phyloP scores from a whole-genome alignment of 1,140 invertebrate genomes.

The Zaprionus africanus region DNA sequence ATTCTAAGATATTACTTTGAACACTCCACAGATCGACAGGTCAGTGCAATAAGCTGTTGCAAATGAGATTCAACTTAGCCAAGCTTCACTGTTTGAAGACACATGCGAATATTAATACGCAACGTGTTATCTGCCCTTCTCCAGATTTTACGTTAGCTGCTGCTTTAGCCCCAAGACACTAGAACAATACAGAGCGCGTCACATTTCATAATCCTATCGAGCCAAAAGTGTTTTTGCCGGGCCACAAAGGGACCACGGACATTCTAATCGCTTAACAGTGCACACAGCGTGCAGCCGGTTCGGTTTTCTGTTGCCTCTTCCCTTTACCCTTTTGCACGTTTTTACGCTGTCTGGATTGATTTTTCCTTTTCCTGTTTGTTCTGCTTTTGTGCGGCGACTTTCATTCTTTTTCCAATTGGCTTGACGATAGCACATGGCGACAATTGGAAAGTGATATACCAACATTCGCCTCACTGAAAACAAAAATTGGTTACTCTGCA shows the following conservation, averaged over 20 bases:
- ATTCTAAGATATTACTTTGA: neutral
- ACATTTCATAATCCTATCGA: slow-evolving; percentile 53
- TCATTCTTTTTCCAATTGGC: slow-evolving; percentile 61
- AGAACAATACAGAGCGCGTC: slow-evolving; percentile 16
- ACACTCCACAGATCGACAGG: neutral
- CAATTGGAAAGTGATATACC: slow-evolving; percentile 65
- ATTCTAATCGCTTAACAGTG: slow-evolving; percentile 54
- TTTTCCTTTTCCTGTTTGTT: slow-evolving; percentile 51
- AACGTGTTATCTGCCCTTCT: slow-evolving; percentile 4
- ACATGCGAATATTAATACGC: neutral
- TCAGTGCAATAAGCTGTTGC: neutral
- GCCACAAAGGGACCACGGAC: slow-evolving; percentile 40
- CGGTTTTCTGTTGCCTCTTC: slow-evolving; percentile 10
- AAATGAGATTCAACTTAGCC: neutral
- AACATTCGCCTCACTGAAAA: slow-evolving; percentile 53
- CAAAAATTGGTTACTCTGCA: slow-evolving; percentile 54
- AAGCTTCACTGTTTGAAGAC: neutral
- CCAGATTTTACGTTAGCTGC: slow-evolving; percentile 7
- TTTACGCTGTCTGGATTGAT: slow-evolving; percentile 46
- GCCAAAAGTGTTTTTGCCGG: slow-evolving; percentile 47
- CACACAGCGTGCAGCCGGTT: slow-evolving; percentile 43
- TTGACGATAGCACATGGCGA: slow-evolving; percentile 63
- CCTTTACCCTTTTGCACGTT: neutral
- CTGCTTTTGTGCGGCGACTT: slow-evolving; percentile 44
- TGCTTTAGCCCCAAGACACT: slow-evolving; percentile 13